These are phyloP conservation scores for Nomada lathburiana DNA, from an alignment of 2,888 invertebrate species.

Conservation along the genomic window DNA sequence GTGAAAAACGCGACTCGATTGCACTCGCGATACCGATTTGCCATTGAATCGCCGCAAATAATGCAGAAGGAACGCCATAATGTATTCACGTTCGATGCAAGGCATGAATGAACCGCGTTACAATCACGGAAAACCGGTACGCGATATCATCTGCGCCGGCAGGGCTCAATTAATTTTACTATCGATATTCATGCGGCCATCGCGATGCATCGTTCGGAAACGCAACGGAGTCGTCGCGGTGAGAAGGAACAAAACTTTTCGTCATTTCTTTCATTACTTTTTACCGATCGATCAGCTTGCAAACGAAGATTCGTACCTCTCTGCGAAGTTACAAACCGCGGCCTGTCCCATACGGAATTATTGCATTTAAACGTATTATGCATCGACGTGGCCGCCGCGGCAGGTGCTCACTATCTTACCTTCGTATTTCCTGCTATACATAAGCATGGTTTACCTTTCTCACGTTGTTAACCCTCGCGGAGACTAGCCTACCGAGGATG, in stretches of 20 bases:
- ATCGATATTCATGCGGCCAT: slow-evolving; percentile 20
- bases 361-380: slow-evolving; percentile 27
- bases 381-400: slow-evolving; percentile 20
- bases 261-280: not conserved
- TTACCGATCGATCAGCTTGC: not conserved
- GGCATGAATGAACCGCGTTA: slow-evolving; percentile 31
- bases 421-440: slow-evolving; percentile 30
- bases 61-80: slow-evolving; percentile 3
- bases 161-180: slow-evolving; percentile 32
- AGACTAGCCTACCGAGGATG: not conserved
- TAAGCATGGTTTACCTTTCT: slow-evolving; percentile 22
- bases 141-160: slow-evolving; percentile 21
- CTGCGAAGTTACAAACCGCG: not conserved
- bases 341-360: slow-evolving; percentile 30
- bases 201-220: not conserved
- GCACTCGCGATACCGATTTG: not conserved
- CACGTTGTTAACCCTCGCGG: slow-evolving; percentile 17
- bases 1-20: not conserved
- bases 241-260: not conserved
- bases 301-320: slow-evolving; percentile 3
- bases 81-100: slow-evolving; percentile 19
- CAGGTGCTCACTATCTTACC: slow-evolving; percentile 33
- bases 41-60: slow-evolving; percentile 10
- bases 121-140: slow-evolving; percentile 35
- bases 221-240: not conserved